Conservation (phyloP, 2,113 vertebrate genomes). For the Columba janthina region DNA sequence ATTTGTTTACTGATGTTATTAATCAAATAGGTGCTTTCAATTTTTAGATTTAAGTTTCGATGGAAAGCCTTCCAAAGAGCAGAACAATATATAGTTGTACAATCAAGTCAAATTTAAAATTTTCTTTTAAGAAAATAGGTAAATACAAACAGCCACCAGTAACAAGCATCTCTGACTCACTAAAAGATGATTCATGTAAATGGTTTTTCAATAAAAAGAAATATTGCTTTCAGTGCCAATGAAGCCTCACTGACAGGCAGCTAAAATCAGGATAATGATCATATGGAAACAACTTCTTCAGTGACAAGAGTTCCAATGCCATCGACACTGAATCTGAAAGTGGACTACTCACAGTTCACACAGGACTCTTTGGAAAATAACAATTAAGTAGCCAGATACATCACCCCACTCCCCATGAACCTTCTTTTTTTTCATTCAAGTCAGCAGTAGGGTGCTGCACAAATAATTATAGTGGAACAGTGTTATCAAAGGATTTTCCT, state of each 20-base stretch:
- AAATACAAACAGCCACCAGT: not conserved
- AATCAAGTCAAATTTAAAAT: not conserved
- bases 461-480: not conserved
- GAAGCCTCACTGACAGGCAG: not conserved
- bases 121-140: not conserved
- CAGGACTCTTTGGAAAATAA: not conserved
- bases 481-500: not conserved
- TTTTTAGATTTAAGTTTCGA: not conserved
- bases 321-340: not conserved
- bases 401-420: not conserved
- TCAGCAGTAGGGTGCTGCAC: not conserved
- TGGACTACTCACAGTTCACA: not conserved
- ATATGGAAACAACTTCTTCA: not conserved
- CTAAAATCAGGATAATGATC: not conserved
- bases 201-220: not conserved
- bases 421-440: not conserved
- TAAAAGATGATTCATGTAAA: not conserved
- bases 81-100: not conserved
- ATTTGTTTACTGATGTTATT: not conserved
- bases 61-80: not conserved
- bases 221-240: not conserved
- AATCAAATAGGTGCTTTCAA: not conserved
- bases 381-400: not conserved
- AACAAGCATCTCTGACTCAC: not conserved
- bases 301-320: not conserved